Base-by-base conservation (phyloP, 2,888 invertebrate genomes). In the Macrostomum cliftonense region DNA sequence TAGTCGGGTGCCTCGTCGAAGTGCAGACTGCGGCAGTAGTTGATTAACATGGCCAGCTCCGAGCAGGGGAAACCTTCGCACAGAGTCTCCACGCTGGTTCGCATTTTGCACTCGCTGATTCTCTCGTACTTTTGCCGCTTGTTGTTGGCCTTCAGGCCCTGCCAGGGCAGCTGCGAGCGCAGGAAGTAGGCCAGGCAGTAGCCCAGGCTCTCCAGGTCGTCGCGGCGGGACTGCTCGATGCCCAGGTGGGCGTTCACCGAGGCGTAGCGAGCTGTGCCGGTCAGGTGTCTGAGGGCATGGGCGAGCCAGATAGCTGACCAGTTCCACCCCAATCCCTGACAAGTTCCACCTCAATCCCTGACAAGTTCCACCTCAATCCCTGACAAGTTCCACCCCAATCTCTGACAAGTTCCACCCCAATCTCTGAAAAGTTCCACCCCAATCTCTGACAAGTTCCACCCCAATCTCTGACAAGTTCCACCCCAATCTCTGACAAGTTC, bases 151-250 rank as follows among this genome's bases (percentile, higher is more conserved):
- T 58, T 56, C 36, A 59, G 45, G 2, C 59, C 59, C 51, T 59
- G 59, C 59, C 59, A 59, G 11, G 59, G 59, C 39, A 59, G 53
- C n/a, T 51, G 46, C 2, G 57, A 56, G 9, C 56, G 40, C 13
- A 58, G 49, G 37, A 59, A 58, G 46, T 61, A 61, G 53, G 61
- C 54, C 37, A 61, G 49, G 38, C 60, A 54, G 43, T 59, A 61
- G n/a, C 60, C 59, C 4, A 61, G 47, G 2, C 57, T 54, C 42
- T 59, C 59, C 39, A 59, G 46, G 43, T 59, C 59, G 44, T 59
- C 59, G 46, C 59, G 39, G 12, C 59, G 53, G 40, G 54, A 53
- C 50, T 59, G 60, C 42, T 60, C 60, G 2, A 59, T 51, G 9
- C 58, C 58, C n/a, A 59, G 50, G 45, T 59, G 59, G 16, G 60